These are phyloP conservation scores for Cepphus grylle DNA, from an alignment of 2,113 vertebrate species.

Conservation along the genomic window DNA sequence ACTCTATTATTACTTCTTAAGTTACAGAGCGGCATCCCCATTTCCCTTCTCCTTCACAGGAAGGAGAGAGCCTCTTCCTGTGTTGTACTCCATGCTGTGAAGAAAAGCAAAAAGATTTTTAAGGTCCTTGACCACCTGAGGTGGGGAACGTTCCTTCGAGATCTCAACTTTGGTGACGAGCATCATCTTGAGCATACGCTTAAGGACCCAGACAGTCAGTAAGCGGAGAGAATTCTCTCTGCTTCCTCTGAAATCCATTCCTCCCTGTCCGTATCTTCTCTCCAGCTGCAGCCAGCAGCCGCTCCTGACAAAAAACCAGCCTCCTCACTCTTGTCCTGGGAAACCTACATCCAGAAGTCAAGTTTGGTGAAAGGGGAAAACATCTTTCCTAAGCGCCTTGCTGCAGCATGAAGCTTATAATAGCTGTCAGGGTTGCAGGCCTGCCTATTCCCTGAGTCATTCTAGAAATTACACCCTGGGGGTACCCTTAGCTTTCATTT, in stretches of 20 bases:
- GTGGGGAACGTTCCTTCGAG: background rate
- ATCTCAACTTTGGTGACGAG: background rate
- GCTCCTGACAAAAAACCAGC: background rate
- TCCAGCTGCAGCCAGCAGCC: background rate
- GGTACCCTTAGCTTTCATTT: background rate
- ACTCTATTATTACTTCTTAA: background rate
- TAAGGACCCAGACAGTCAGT: background rate
- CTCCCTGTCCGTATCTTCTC: background rate
- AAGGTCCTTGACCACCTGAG: background rate
- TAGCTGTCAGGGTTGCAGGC: background rate
- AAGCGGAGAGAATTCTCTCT: background rate
- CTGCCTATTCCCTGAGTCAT: background rate
- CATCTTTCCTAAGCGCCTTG: background rate
- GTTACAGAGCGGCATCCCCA: background rate
- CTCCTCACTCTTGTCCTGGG: background rate
- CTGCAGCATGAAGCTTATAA: background rate
- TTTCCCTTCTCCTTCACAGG: background rate
- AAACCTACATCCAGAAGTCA: background rate
- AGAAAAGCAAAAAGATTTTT: background rate
- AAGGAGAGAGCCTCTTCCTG: background rate
- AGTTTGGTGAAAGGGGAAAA: background rate
- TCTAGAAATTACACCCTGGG: background rate
- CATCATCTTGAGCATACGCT: fast-evolving
- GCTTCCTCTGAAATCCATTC: background rate
- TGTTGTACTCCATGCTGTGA: background rate